Percentiles rank a stretch among this genome's conserved stretches.
phyloP scores from a whole-genome alignment of 2,113 vertebrate species.

The Neogobius melanostomus region DNA sequence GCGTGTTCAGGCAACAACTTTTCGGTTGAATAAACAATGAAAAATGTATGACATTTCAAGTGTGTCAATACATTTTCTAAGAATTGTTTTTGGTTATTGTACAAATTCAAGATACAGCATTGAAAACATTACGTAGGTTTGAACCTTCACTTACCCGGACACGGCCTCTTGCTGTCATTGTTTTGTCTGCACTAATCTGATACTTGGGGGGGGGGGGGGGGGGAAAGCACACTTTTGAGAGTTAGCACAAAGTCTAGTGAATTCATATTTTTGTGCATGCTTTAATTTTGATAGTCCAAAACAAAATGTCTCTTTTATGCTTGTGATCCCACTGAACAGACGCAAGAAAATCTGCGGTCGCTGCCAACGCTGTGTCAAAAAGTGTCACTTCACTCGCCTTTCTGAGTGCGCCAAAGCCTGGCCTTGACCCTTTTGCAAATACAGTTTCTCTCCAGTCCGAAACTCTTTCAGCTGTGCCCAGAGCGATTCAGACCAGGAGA shows the following conservation, averaged over 20 bases:
- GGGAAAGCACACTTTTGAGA: not conserved
- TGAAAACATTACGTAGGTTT: not conserved
- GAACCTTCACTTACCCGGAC: not conserved
- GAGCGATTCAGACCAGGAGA: conserved; percentile 56
- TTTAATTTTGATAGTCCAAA: not conserved
- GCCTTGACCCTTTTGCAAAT: conserved; percentile 46
- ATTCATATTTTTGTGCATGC: not conserved
- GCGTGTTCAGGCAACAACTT: too few relatives aligned
- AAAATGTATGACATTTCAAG: too few relatives aligned
- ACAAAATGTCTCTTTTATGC: not conserved
- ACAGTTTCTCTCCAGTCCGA: conserved; percentile 33
- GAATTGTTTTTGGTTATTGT: not conserved
- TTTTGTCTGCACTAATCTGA: not conserved
- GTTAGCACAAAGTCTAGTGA: not conserved
- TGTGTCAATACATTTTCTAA: too few relatives aligned
- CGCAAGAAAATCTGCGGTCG: not conserved
- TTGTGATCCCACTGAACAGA: not conserved
- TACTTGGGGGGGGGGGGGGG: not conserved
- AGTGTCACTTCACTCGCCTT: not conserved
- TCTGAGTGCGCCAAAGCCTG: conserved; percentile 11
- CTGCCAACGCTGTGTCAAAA: conserved; percentile 25
- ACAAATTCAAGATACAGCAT: not conserved
- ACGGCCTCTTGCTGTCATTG: not conserved
- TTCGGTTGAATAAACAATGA: too few relatives aligned
- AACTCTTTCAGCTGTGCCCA: conserved; percentile 50